phyloP scores from a whole-genome alignment of 2,797 vertebrate genomes.

The Gymnocypris eckloni region DNA sequence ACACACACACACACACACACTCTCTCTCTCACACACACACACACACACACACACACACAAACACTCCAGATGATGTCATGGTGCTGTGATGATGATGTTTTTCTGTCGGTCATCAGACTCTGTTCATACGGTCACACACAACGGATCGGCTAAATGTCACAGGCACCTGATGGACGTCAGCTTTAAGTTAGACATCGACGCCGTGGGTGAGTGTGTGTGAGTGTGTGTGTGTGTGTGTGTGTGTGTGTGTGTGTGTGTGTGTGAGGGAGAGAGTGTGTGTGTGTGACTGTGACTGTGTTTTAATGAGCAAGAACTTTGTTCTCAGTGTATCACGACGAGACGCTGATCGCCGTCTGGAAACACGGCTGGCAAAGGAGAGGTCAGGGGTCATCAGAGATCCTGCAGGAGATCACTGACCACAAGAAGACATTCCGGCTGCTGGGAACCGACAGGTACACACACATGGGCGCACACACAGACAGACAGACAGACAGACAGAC shows the following conservation, averaged over 20 bases:
- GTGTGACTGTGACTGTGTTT: too few relatives aligned
- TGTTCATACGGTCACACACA: conserved; percentile 80
- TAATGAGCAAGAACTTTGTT: not conserved
- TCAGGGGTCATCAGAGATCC: conserved; percentile 72
- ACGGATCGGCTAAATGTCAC: conserved; percentile 74
- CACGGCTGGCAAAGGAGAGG: conserved; percentile 87
- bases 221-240: too few relatives aligned
- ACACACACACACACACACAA: not conserved
- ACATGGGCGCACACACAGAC: not conserved
- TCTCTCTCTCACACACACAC: too few relatives aligned
- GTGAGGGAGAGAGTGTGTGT: too few relatives aligned
- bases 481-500: too few relatives aligned
- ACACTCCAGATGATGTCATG: not conserved
- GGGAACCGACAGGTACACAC: conserved; percentile 80
- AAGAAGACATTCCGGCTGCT: conserved; percentile 83
- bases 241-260: too few relatives aligned
- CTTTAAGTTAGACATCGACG: conserved; percentile 80
- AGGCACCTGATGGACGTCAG: conserved; percentile 68
- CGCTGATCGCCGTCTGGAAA: conserved; percentile 84
- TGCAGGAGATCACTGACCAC: conserved; percentile 80
- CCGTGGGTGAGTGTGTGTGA: conserved; percentile 79
- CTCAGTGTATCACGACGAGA: conserved; percentile 78
- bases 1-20: too few relatives aligned
- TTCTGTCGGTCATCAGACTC: conserved; percentile 67
- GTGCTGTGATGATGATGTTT: not conserved